These are phyloP conservation scores for Congeria kusceri DNA, from an alignment of 2,888 invertebrate species.

Conservation along the genomic window DNA sequence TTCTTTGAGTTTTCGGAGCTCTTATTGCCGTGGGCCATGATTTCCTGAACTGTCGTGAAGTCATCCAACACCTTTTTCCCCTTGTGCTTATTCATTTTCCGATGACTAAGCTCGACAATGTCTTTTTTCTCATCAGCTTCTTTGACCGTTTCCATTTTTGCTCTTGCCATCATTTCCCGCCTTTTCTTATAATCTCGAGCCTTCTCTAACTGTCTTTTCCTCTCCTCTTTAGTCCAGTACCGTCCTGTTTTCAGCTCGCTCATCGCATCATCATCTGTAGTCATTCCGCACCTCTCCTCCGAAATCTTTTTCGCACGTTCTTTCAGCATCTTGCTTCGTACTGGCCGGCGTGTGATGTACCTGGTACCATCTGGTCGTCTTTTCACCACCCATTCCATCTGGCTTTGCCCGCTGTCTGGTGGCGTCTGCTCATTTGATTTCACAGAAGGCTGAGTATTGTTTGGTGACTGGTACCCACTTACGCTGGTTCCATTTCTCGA, in stretches of 20 bases:
- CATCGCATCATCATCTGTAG: slow-evolving; percentile 92
- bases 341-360: slow-evolving; percentile 91
- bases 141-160: slow-evolving; percentile 84
- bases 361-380: slow-evolving; percentile 91
- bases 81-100: slow-evolving; percentile 88
- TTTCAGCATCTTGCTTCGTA: slow-evolving; percentile 89
- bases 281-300: slow-evolving; percentile 89
- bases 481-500: slow-evolving; percentile 34
- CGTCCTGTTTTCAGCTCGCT: slow-evolving; percentile 91
- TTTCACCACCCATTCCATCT: slow-evolving; percentile 91
- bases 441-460: slow-evolving; percentile 52
- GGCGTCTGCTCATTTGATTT: slow-evolving; percentile 58
- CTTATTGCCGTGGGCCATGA: slow-evolving; percentile 87
- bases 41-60: slow-evolving; percentile 88
- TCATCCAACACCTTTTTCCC: slow-evolving; percentile 86
- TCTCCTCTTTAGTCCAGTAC: slow-evolving; percentile 92
- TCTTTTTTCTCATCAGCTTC: slow-evolving; percentile 84
- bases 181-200: slow-evolving; percentile 88
- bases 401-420: slow-evolving; percentile 77
- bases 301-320: slow-evolving; percentile 89
- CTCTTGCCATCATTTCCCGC: slow-evolving; percentile 80
- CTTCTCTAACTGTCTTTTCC: slow-evolving; percentile 90
- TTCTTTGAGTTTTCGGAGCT: slow-evolving; percentile 80
- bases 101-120: slow-evolving; percentile 86
- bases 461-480: slow-evolving; percentile 58